Base-by-base conservation (phyloP, 2,888 invertebrate species). In the Leptogaster cylindrica region DNA sequence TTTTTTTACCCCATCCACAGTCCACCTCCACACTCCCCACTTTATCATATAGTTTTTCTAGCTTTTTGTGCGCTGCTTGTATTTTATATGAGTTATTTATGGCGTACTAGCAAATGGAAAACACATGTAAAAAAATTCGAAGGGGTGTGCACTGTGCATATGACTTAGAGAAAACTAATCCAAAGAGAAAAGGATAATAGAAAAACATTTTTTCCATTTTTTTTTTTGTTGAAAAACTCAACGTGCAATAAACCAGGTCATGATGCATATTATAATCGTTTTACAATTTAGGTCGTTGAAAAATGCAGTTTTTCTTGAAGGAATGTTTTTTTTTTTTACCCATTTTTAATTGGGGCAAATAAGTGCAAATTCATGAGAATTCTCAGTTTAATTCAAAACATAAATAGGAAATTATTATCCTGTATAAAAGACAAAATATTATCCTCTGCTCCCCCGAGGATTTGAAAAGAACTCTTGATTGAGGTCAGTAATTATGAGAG, bases 251-350 rank as follows among this genome's bases (percentile, higher is more conserved):
- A 58, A 58, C 39, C 58, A 58, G 58, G 58, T 58, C 58, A 58
- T 36, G 58, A 58, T 58, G 58, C 58, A 58, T 58, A 58, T 58
- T 41, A 58, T 58, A 58, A 39, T 58, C 36, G 20, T 23, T 58
- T 58, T 23, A 58, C 39, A 58, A 25, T 39, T 23, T 12, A 12
- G 23, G 36, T 33, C 5, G 33, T 31, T 31, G 6, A 10, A 31
- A 31, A 31, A 31, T 8, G 10, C 31, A 31, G 6, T 31, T 31
- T 31, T 31, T 10, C 31, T 31, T 31, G n/a, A n/a, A n/a, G n/a
- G n/a, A n/a, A n/a, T n/a, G n/a, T n/a, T n/a, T n/a, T n/a, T n/a
- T n/a, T n/a, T n/a, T n/a, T n/a, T n/a, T n/a, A n/a, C 28, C 10
- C 8, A 14, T 10, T 52, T 33, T 33, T 52, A 52, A 52, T 52